Evolutionary conservation across 2,113 vertebrate species (phyloP), one percentile per base, ranked within the genome.

Genomic region (Gasterosteus nipponicus): DNA sequence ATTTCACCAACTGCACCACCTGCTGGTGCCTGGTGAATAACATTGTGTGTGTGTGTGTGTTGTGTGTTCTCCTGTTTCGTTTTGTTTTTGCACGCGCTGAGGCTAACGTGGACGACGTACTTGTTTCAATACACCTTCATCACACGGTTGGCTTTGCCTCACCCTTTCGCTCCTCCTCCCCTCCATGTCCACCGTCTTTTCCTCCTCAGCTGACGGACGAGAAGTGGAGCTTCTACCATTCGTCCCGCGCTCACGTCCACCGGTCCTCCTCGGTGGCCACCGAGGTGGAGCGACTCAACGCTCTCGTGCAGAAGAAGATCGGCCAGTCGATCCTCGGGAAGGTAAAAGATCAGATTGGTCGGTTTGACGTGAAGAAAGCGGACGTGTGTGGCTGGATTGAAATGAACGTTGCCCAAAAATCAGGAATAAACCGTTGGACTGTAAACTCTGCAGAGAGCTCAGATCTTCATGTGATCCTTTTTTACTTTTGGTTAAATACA

Each of bases 261-360:
- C 93, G 97, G 58, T 88, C 98, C 0, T 99, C 98, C 0, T 96
- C 96, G 0, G 97, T 97, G 51, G 96, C 96, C 31, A 94, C 96
- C 8, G 98, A 99, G 93, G 92, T 99, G 85, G 95, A 97, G 81
- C 95, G 98, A 82, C 94, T 99, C 51, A 95, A 93, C 42, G 67
- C 91, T 3, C 91, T 97, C 65, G 81, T 96, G 87, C 92, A 96
- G 78, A 97, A 94, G 91, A 98, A 96, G 91, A 97, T 99, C 0
- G 98, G 98, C 8, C 97, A 97, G 87, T 99, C 98, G 2, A 70
- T 97, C 78, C 93, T 99, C 66, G 98, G 98, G 49, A 99, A 99
- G 96, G 98, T 98, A 87, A 78, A 49, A 41, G 15, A 11, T 22
- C 29, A 5, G 33, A 35, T 35, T 5, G 33, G 33, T 35, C 33